phyloP scores from a whole-genome alignment of 2,797 vertebrate genomes.

The Cottoperca gobio region DNA sequence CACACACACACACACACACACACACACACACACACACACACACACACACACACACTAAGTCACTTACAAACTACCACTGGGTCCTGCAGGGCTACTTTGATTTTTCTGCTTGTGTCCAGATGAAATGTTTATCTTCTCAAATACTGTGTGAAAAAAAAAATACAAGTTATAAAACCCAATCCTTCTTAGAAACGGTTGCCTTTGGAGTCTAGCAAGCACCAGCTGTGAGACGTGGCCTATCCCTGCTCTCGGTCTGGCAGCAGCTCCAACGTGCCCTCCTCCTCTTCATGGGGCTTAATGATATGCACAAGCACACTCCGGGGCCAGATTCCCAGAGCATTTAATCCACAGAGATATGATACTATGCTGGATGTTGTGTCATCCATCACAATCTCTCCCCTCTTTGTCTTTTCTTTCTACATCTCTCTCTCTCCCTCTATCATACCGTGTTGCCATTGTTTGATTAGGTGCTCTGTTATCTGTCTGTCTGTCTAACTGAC shows the following conservation, averaged over 20 bases:
- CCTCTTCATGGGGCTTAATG: slow-evolving; percentile 77
- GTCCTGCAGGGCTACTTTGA: slow-evolving; percentile 73
- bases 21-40: slow-evolving; percentile 12
- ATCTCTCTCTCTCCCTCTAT: slow-evolving; percentile 15
- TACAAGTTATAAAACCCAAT: slow-evolving; percentile 62
- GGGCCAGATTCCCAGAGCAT: slow-evolving; percentile 80
- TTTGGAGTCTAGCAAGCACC: slow-evolving; percentile 60
- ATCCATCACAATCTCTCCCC: slow-evolving; percentile 74
- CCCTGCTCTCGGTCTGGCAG: slow-evolving; percentile 70
- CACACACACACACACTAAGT: slow-evolving; percentile 25
- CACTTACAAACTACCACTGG: slow-evolving; percentile 45
- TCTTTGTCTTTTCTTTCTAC: slow-evolving; percentile 35
- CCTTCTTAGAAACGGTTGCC: slow-evolving; percentile 62
- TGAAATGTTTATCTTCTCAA: slow-evolving; percentile 76
- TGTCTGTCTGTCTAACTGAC: slow-evolving; percentile 42
- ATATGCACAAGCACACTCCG: slow-evolving; percentile 83
- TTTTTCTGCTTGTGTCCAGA: slow-evolving; percentile 70
- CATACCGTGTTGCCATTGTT: slow-evolving; percentile 33
- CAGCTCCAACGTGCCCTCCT: slow-evolving; percentile 69
- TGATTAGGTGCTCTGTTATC: slow-evolving; percentile 56
- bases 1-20: neutral
- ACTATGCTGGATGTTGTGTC: slow-evolving; percentile 79
- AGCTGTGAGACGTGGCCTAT: slow-evolving; percentile 74
- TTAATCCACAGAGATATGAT: slow-evolving; percentile 85
- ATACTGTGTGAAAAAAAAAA: slow-evolving; percentile 52